A percentile compares a stretch with the other conserved stretches of the same genome.
These are phyloP conservation scores for Rutilus rutilus DNA, from an alignment of 2,113 vertebrate genomes.

Conservation along the genomic window DNA sequence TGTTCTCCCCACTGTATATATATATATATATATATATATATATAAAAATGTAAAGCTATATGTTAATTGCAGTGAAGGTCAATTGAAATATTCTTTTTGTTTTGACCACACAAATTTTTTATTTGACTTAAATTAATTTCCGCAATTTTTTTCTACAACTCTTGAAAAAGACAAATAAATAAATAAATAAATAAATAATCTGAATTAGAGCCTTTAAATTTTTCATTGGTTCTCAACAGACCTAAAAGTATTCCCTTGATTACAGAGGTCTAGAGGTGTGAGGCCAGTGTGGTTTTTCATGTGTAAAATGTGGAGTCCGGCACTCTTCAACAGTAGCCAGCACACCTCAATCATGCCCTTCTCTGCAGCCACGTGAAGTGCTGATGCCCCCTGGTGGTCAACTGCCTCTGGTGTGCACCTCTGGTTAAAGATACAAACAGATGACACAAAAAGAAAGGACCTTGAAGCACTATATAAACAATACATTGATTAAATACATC, in stretches of 20 bases:
- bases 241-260: conserved; percentile 77
- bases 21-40: background rate
- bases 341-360: conserved; percentile 76
- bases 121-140: background rate
- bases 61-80: background rate
- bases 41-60: background rate
- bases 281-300: conserved; percentile 71
- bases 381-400: conserved; percentile 77
- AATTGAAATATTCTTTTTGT: background rate
- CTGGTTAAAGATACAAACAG: conserved; percentile 57
- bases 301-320: conserved; percentile 71
- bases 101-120: background rate
- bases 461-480: background rate
- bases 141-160: background rate
- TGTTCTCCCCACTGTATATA: too few species aligned
- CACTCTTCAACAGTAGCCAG: conserved; percentile 76
- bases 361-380: conserved; percentile 79
- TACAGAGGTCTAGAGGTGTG: conserved; percentile 77
- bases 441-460: too few species aligned
- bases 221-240: conserved; percentile 50
- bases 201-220: background rate
- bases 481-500: background rate
- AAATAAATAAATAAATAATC: background rate
- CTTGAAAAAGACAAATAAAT: background rate
- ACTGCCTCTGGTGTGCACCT: conserved; percentile 72